Evolutionary conservation across 2,888 invertebrate genomes (phyloP).

Genomic region (Ecdyonurus torrentis): DNA sequence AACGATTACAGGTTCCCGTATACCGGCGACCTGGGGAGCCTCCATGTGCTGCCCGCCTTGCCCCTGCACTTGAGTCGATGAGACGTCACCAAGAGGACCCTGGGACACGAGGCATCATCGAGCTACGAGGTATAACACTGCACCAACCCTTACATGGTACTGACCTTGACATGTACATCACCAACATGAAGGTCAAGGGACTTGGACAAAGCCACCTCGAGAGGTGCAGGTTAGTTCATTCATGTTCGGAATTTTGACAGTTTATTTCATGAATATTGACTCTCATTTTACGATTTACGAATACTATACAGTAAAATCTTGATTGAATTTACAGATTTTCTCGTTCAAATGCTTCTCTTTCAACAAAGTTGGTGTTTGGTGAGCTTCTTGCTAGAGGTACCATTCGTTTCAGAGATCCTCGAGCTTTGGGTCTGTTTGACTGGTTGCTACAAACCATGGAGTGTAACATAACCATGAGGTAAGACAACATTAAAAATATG

Average conservation of each 20-base stretch:
- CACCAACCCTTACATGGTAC: not conserved
- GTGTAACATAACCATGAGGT: conserved; percentile 1
- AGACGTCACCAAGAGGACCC: not conserved
- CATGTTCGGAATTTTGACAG: too few relatives aligned
- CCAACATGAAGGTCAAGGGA: conserved; percentile 1
- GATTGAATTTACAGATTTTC: not conserved
- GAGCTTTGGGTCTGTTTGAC: not conserved
- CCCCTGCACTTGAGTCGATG: not conserved
- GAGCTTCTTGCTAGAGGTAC: not conserved
- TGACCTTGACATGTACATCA: not conserved
- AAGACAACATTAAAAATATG: too few relatives aligned
- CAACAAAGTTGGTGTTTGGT: not conserved
- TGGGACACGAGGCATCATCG: not conserved
- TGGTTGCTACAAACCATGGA: not conserved
- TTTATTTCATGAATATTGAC: not conserved
- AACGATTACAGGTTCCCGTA: not conserved
- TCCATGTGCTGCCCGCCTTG: not conserved
- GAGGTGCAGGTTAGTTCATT: not conserved
- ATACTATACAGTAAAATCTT: not conserved
- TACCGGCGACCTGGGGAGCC: not conserved
- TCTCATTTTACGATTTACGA: not conserved
- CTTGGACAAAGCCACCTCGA: conserved; percentile 1
- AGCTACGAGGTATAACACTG: not conserved
- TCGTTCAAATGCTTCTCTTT: not conserved
- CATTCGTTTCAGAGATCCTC: not conserved